Conservation (phyloP, 1,140 invertebrate species). For the Bicyclus anynana region DNA sequence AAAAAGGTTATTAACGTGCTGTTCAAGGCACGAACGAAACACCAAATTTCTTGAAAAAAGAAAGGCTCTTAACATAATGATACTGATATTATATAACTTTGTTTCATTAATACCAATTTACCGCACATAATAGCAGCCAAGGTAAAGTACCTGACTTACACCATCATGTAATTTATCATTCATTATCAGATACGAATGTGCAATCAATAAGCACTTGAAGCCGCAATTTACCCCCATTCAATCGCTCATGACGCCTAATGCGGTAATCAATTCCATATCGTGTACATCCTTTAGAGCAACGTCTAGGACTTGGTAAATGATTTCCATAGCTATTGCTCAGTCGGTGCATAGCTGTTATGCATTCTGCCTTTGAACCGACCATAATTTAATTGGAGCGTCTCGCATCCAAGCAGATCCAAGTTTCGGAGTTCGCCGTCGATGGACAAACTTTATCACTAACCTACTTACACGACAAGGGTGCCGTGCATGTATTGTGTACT, state of each 20-base stretch:
- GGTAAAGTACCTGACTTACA: neutral
- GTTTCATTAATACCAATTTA: too few relatives aligned
- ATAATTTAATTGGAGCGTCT: constrained; percentile 63
- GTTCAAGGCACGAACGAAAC: too few relatives aligned
- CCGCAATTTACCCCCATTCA: constrained; percentile 6
- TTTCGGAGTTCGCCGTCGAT: constrained; percentile 40
- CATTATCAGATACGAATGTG: neutral
- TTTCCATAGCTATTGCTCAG: constrained; percentile 50
- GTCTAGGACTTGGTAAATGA: constrained; percentile 41
- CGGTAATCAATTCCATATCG: constrained; percentile 18
- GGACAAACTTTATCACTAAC: constrained; percentile 55
- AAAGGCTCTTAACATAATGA: too few relatives aligned
- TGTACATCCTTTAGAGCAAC: constrained; percentile 17
- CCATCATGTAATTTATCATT: neutral
- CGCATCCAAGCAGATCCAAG: constrained; percentile 40
- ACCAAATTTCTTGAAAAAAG: too few relatives aligned
- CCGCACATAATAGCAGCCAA: too few relatives aligned
- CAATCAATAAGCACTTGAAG: neutral
- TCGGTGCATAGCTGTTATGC: constrained; percentile 44
- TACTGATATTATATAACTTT: too few relatives aligned
- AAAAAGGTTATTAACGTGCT: too few relatives aligned
- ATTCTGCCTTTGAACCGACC: constrained; percentile 58
- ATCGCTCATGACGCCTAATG: constrained; percentile 8
- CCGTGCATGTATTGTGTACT: neutral
- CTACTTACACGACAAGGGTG: constrained; percentile 34